Conservation (phyloP, 2,888 invertebrate species). For the Xestia ashworthii region DNA sequence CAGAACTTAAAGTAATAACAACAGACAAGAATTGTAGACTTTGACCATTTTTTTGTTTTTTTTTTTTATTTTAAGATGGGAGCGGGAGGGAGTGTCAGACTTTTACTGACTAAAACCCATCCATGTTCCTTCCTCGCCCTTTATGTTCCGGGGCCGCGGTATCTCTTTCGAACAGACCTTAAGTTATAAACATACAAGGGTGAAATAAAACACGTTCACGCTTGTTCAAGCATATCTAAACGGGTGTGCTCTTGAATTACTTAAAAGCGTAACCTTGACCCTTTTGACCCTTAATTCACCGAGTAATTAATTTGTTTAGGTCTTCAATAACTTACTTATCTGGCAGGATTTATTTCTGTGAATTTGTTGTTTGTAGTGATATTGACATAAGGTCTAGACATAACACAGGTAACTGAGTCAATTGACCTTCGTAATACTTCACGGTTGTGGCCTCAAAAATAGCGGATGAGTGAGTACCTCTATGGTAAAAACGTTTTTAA, state of each 20-base stretch:
- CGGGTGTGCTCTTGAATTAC: conserved; percentile 25
- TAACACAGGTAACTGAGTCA: background rate
- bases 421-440: conserved; percentile 11
- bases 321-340: background rate
- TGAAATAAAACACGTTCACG: conserved; percentile 27
- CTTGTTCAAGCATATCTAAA: conserved; percentile 29
- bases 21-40: no score
- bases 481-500: background rate
- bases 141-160: no score
- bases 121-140: no score
- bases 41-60: no score
- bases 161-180: no score
- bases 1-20: background rate
- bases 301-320: background rate
- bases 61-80: no score
- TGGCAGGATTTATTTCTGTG: background rate
- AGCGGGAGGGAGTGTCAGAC: no score
- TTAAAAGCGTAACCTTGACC: conserved; percentile 25
- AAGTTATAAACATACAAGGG: conserved; percentile 15
- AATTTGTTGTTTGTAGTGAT: background rate
- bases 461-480: background rate
- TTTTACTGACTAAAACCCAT: no score
- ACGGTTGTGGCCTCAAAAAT: conserved; percentile 5
- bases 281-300: background rate
- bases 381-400: conserved; percentile 2